Base-by-base conservation (phyloP, 2,113 vertebrate genomes). In the Microcebus jonahi region DNA sequence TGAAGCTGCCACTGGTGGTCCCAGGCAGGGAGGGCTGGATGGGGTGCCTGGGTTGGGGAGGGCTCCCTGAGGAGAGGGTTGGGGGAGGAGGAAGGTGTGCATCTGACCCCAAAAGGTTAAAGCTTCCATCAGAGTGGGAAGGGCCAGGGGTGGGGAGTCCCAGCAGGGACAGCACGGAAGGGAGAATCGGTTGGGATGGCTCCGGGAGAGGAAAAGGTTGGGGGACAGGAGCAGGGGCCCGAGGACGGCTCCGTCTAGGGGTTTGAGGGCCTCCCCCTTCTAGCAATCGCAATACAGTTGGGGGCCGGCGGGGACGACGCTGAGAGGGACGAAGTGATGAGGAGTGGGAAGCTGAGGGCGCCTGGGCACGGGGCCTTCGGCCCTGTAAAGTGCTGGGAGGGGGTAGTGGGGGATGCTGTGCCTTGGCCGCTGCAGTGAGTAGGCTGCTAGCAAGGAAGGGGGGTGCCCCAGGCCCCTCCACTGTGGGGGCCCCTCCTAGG, bases 341-440 rank as follows among this genome's bases (percentile, higher is more conserved):
- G 8, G 91, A 88, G 3, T 96, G 96, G 95, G 97, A 86, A 83
- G 96, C 94, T 71, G 97, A 97, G 96, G 98, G 91, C 10, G 75
- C 91, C 95, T 92, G 95, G 96, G 97, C 98, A 96, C 88, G 98
- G 97, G 98, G 98, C 96, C 96, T 95, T 91, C 97, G 97, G 98
- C 98, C 99, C 96, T 99, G 99, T 99, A 99, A 99, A 99, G 99
- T 99, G 99, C 99, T 98, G 94, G 91, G 97, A 97, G 97, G 95
- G 95, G 96, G 97, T 77, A 89, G 97, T 93, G 91, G 97, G 75
- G 97, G 84, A 6, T 91, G 96, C 98, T 99, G 99, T 97, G 99
- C 99, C 98, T 99, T 99, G 97, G 99, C 99, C 10, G 99, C 99
- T 27, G 99, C 99, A 48, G 99, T 99, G 65, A 99, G 99, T 53